A percentile compares a stretch with the other conserved stretches of the same genome.
These are phyloP conservation scores for Patella caerulea DNA, from an alignment of 2,888 invertebrate species.

Conservation along the genomic window DNA sequence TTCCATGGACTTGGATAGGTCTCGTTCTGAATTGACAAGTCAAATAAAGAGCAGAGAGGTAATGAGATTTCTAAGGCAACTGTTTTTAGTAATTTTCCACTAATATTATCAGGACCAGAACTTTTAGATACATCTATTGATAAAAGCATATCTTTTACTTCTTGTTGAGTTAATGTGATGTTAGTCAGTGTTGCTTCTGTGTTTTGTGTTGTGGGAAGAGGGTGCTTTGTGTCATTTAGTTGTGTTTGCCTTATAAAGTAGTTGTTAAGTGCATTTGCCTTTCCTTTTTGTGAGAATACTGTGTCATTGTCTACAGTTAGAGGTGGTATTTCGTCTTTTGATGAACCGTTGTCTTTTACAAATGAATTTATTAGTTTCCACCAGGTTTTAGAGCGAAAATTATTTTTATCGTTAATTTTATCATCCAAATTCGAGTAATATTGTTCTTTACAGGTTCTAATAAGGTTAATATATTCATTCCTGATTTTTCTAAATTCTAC, in stretches of 20 bases:
- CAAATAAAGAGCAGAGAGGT: neutral
- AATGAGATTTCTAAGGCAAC: neutral
- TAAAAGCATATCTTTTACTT: conserved; percentile 4
- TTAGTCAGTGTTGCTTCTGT: neutral
- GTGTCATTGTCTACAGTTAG: neutral
- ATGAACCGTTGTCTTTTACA: neutral
- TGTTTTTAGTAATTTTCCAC: conserved; percentile 11
- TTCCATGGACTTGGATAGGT: neutral
- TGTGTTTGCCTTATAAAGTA: conserved; percentile 12
- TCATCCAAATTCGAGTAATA: neutral
- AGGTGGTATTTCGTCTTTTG: neutral
- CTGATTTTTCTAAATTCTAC: neutral
- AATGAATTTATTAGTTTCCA: neutral
- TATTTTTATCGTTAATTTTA: neutral
- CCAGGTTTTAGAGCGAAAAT: neutral
- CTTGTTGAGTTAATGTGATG: neutral
- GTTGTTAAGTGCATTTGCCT: conserved; percentile 11
- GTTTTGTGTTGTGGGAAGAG: neutral
- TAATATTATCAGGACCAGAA: conserved; percentile 15
- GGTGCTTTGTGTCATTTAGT: conserved; percentile 3
- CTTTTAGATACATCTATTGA: conserved; percentile 6
- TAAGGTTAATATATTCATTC: conserved; percentile 4
- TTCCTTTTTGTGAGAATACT: neutral
- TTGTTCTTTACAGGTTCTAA: neutral
- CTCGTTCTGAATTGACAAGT: neutral